A percentile compares a stretch with the other conserved stretches of the same genome.
phyloP scores from a whole-genome alignment of 2,888 invertebrate species.

The Listrodromus nycthemerus region DNA sequence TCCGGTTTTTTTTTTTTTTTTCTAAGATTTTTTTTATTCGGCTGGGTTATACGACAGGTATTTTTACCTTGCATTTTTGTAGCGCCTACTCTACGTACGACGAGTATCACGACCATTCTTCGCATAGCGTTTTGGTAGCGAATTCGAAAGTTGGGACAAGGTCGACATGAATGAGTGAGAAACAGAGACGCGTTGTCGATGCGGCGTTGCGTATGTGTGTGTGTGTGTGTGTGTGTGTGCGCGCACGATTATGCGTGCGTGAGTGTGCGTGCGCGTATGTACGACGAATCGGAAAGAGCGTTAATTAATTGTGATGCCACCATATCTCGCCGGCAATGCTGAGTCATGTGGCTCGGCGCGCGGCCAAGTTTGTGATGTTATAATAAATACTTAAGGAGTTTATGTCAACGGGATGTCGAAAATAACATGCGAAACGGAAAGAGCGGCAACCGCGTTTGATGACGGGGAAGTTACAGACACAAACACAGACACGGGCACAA shows the following conservation, averaged over 20 bases:
- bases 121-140: conserved; percentile 55
- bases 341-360: conserved; percentile 83
- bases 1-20: conserved; percentile 21
- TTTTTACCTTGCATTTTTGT: conserved; percentile 13
- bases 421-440: conserved; percentile 15
- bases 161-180: conserved; percentile 52
- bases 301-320: conserved; percentile 89
- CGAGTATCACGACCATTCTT: conserved; percentile 51
- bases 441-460: conserved; percentile 34
- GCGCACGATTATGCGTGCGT: conserved; percentile 57
- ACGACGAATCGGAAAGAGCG: conserved; percentile 79
- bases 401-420: conserved; percentile 68
- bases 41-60: not conserved
- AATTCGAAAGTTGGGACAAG: conserved; percentile 64
- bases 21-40: not conserved
- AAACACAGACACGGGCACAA: conserved; percentile 2
- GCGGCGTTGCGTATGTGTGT: conserved; percentile 35
- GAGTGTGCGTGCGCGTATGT: conserved; percentile 71
- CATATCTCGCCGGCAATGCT: conserved; percentile 89
- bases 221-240: conserved; percentile 70
- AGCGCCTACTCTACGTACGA: conserved; percentile 12
- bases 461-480: conserved; percentile 39
- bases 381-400: conserved; percentile 83
- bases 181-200: conserved; percentile 64
- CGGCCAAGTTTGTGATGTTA: conserved; percentile 85